These are phyloP conservation scores for Sebastiscus albofasciatus DNA, from an alignment of 2,797 vertebrate species.

Conservation along the genomic window DNA sequence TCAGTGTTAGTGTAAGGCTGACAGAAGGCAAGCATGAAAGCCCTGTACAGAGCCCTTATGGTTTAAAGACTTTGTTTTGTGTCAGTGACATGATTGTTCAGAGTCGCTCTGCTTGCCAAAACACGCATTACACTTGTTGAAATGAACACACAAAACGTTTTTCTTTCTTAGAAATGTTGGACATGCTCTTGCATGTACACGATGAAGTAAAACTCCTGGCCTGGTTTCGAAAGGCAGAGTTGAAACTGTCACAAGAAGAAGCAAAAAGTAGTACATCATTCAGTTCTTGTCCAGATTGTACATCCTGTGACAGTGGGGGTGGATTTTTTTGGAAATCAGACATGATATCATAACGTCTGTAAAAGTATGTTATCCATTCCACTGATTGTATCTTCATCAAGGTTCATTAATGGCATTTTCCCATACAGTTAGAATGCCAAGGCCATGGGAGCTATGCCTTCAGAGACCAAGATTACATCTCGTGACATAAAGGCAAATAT, in stretches of 20 bases:
- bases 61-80: constrained; percentile 60
- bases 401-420: neutral
- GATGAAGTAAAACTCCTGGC: constrained; percentile 3
- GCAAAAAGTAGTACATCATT: neutral
- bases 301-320: neutral
- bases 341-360: neutral
- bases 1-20: constrained; percentile 46
- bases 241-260: neutral
- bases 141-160: constrained; percentile 32
- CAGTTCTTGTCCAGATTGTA: neutral
- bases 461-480: neutral
- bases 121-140: constrained; percentile 54
- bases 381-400: neutral
- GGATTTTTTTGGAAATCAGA: neutral
- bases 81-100: constrained; percentile 57
- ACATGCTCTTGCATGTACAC: constrained; percentile 4
- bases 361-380: neutral
- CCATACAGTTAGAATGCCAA: neutral
- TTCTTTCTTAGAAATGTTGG: neutral
- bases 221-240: neutral
- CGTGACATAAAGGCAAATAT: neutral
- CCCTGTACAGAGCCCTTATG: constrained; percentile 25
- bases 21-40: constrained; percentile 48
- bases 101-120: constrained; percentile 62
- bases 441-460: neutral